Conservation (phyloP, 1,140 invertebrate species). For the Heliothis virescens region DNA sequence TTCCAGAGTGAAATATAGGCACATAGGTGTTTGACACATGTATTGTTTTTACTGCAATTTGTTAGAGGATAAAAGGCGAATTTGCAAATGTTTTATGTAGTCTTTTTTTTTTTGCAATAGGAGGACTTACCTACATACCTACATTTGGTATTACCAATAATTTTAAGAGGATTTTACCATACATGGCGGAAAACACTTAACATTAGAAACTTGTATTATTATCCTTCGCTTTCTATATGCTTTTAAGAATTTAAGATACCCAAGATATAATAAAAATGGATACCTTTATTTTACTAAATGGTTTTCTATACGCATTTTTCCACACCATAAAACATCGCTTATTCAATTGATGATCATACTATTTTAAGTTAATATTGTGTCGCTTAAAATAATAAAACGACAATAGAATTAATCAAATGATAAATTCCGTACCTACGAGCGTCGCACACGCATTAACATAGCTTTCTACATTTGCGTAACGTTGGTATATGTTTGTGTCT, state of each 20-base stretch:
- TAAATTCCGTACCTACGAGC: slow-evolving; percentile 13
- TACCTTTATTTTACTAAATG: no score
- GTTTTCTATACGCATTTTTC: no score
- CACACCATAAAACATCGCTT: no score
- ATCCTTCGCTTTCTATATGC: no score
- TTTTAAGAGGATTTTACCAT: slow-evolving; percentile 24
- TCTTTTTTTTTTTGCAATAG: slow-evolving; percentile 21
- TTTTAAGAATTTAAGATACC: no score
- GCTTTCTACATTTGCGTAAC: slow-evolving; percentile 39
- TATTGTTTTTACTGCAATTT: background rate
- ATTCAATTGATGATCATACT: no score
- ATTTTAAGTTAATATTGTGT: no score
- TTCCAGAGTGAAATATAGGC: no score
- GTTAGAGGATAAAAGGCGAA: slow-evolving; percentile 12
- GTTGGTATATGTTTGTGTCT: slow-evolving; percentile 9
- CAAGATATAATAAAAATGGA: no score
- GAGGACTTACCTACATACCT: background rate
- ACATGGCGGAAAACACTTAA: slow-evolving; percentile 18
- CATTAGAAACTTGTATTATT: background rate
- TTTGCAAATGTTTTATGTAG: background rate
- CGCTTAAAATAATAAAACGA: background rate
- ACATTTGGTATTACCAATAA: slow-evolving; percentile 1
- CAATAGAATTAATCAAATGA: slow-evolving; percentile 29
- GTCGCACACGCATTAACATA: slow-evolving; percentile 24
- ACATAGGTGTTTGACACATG: background rate